phyloP scores from a whole-genome alignment of 2,888 invertebrate genomes.

The Chrysopilus asiliformis region DNA sequence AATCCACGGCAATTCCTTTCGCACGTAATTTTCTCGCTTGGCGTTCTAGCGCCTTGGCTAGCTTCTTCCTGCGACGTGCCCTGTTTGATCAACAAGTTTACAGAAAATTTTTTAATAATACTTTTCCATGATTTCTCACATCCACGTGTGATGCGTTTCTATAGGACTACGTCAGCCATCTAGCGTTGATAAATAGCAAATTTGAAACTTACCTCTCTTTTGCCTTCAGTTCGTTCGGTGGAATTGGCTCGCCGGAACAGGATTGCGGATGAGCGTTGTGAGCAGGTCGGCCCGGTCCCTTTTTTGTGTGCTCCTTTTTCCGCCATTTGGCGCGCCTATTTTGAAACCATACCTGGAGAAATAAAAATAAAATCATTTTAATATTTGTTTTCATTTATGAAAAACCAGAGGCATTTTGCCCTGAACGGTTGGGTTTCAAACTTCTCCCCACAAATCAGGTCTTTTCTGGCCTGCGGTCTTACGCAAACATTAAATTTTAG shows the following conservation, averaged over 20 bases:
- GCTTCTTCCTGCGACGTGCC: conserved; percentile 78
- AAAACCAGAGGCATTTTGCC: not conserved
- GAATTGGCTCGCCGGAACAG: conserved; percentile 94
- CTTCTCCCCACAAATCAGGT: no score
- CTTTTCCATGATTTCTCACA: conserved; percentile 1
- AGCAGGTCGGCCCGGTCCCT: conserved; percentile 94
- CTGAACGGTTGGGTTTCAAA: no score
- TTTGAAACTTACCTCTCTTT: conserved; percentile 62
- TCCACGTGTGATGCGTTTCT: no score
- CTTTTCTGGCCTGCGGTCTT: no score
- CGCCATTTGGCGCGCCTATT: conserved; percentile 98
- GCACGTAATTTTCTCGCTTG: conserved; percentile 86
- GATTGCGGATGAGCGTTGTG: conserved; percentile 98
- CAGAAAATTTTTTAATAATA: not conserved
- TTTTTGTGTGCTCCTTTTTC: conserved; percentile 97
- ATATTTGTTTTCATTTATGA: not conserved
- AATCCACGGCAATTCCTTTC: conserved; percentile 79
- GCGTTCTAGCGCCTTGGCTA: conserved; percentile 80
- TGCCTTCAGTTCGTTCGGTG: conserved; percentile 74
- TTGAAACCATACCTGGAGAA: conserved; percentile 97
- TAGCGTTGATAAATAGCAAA: no score
- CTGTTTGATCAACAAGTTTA: conserved; percentile 30
- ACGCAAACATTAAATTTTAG: no score
- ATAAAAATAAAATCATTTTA: not conserved
- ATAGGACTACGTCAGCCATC: no score